Conservation (phyloP, 2,113 vertebrate genomes). For the Corythornis cristatus region DNA sequence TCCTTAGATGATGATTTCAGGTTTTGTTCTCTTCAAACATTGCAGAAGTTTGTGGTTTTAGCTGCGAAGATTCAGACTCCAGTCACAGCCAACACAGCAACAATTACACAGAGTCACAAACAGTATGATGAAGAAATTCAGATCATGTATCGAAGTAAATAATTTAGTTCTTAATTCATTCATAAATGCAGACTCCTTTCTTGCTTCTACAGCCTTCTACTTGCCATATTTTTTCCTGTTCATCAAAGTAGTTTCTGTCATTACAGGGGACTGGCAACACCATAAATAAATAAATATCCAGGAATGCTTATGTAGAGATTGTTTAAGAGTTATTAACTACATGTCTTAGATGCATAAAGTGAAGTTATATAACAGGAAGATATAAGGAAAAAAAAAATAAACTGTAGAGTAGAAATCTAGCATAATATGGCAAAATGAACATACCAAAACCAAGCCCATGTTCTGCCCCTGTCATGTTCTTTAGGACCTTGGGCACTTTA, state of each 20-base stretch:
- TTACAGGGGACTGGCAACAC: background rate
- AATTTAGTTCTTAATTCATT: background rate
- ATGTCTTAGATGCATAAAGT: background rate
- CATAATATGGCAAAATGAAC: background rate
- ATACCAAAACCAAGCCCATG: background rate
- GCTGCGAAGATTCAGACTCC: background rate
- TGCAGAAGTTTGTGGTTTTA: background rate
- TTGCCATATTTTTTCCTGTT: background rate
- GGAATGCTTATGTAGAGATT: background rate
- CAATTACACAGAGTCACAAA: background rate
- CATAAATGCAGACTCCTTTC: background rate
- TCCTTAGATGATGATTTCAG: background rate
- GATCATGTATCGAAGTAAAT: background rate
- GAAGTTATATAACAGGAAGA: background rate
- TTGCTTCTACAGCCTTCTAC: background rate
- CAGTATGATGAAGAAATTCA: background rate
- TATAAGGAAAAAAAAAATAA: background rate
- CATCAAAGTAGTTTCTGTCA: background rate
- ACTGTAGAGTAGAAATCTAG: background rate
- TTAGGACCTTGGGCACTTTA: background rate
- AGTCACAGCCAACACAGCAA: background rate
- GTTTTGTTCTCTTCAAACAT: background rate
- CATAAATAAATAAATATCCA: slow-evolving; percentile 55
- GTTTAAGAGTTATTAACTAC: slow-evolving; percentile 14
- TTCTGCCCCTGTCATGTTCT: background rate